Percentiles rank a stretch among this genome's conserved stretches.
These are phyloP conservation scores for Calameuta filiformis DNA, from an alignment of 2,888 invertebrate species.

Conservation along the genomic window DNA sequence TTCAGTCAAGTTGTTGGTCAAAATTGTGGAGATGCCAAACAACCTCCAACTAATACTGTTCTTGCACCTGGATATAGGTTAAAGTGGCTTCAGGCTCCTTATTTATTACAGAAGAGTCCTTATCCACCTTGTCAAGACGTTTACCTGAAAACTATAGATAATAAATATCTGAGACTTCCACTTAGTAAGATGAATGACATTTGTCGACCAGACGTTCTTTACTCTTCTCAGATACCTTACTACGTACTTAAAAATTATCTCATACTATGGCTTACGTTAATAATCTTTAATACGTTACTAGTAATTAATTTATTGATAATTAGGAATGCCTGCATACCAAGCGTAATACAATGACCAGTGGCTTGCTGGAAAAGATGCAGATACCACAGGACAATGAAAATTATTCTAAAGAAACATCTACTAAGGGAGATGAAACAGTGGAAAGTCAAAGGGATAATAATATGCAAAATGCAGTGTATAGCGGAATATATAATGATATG, in stretches of 20 bases:
- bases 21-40: constrained; percentile 15
- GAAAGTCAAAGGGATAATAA: background rate
- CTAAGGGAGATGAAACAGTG: background rate
- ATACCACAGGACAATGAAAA: constrained; percentile 2
- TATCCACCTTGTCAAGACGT: constrained; percentile 27
- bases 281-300: background rate
- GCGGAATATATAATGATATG: background rate
- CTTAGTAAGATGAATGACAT: constrained; percentile 30
- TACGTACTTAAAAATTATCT: constrained; percentile 18
- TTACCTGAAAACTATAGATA: constrained; percentile 32
- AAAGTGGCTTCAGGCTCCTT: constrained; percentile 37
- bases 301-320: constrained; percentile 1
- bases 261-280: background rate
- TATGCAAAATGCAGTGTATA: background rate
- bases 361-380: constrained; percentile 17
- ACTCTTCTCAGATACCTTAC: constrained; percentile 20
- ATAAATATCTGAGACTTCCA: constrained; percentile 40
- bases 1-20: constrained; percentile 15
- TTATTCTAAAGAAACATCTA: constrained; percentile 2
- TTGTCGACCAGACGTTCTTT: constrained; percentile 8
- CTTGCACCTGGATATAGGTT: constrained; percentile 18
- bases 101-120: constrained; percentile 27
- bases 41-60: background rate
- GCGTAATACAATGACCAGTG: constrained; percentile 18
- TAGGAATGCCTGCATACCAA: constrained; percentile 14